Base-by-base conservation (phyloP, 2,888 invertebrate genomes). In the Halictus quadricinctus region DNA sequence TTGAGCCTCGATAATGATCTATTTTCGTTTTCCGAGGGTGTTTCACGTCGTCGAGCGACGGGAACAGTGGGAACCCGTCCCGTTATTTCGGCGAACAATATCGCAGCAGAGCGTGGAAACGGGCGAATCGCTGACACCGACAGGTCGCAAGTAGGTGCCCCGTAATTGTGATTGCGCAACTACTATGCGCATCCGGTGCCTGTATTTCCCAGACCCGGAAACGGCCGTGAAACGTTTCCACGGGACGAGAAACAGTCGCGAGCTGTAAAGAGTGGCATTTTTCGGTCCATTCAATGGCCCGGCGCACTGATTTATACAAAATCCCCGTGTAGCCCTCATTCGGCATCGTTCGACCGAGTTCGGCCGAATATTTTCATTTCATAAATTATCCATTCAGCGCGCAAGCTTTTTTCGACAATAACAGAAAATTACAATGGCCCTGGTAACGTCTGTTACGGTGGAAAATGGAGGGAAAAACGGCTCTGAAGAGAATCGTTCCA, bases 61-160 rank as follows among this genome's bases (percentile, higher is more conserved):
- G 50, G 29, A 13, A 43, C 15, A 13, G 29, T 64, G 64, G 74
- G 80, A 80, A 86, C 79, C 83, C 66, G 76, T 29, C 77, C 54
- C 54, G 80, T 81, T 79, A 82, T 88, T 83, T 84, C 80, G 76
- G 70, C 78, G 78, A 81, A 58, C 82, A 86, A 81, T 79, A 75
- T 85, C 76, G 79, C 70, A 54, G 54, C 83, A 58, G 60, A 82
- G 60, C 54, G 60, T 69, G 76, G 76, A 72, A 74, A 70, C 60
- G 74, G 64, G 82, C 79, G 84, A 88, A 83, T 80, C 84, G 80
- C 74, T 80, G 84, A 88, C 75, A 74, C 88, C 76, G 72, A 80
- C 43, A 54, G 46, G 54, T 83, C 80, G 60, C 79, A 88, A 88
- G 77, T 82, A 81, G 76, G 66, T 77, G 43, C 72, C 82, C 60